Conservation (phyloP, 2,797 vertebrate species). For the Parambassis ranga region DNA sequence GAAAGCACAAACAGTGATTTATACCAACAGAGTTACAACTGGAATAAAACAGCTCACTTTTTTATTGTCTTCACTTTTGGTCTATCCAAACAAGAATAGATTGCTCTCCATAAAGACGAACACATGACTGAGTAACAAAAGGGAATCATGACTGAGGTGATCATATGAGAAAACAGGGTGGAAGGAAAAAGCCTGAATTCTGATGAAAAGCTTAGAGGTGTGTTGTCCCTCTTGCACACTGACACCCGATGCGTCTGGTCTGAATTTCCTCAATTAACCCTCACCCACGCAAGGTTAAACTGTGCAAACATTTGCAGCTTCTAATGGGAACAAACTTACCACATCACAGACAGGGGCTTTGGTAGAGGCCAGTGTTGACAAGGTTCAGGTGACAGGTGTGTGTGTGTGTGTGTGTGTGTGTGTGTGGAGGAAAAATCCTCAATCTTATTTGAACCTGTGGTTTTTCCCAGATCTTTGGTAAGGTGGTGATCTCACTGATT, state of each 20-base stretch:
- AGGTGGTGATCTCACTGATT: neutral
- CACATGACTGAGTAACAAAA: neutral
- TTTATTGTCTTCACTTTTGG: neutral
- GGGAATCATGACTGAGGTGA: constrained; percentile 5
- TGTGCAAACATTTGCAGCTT: constrained; percentile 65
- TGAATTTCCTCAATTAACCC: constrained; percentile 30
- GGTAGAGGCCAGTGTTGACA: constrained; percentile 72
- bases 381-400: constrained; percentile 52
- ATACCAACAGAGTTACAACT: too few relatives aligned
- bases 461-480: neutral
- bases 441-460: neutral
- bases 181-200: neutral
- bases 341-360: neutral
- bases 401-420: neutral
- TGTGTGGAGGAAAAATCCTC: neutral
- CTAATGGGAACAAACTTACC: constrained; percentile 50
- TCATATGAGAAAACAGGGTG: neutral
- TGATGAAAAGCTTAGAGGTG: neutral
- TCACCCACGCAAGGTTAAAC: constrained; percentile 63
- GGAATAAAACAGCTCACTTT: neutral
- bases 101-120: neutral
- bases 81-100: too few relatives aligned
- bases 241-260: constrained; percentile 1
- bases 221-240: neutral
- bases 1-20: neutral